Conservation (phyloP, 2,797 vertebrate species). For the Anableps anableps region DNA sequence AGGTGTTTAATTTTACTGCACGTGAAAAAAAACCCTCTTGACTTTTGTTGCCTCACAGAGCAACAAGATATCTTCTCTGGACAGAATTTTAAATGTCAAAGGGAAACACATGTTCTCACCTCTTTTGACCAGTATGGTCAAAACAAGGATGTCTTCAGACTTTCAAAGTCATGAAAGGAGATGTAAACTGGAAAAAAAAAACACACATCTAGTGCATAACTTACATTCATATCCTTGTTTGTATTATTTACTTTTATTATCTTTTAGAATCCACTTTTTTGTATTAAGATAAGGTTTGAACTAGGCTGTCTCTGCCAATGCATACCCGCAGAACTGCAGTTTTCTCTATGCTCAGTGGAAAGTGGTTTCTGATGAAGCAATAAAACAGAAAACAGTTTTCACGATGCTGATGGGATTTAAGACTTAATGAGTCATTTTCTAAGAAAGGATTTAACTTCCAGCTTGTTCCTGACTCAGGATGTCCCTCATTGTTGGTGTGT, state of each 20-base stretch:
- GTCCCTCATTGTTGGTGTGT: background rate
- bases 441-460: constrained; percentile 39
- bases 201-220: background rate
- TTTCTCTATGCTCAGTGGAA: constrained; percentile 44
- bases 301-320: constrained; percentile 9
- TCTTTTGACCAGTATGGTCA: background rate
- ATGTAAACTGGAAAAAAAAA: background rate
- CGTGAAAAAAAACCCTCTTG: background rate
- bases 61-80: background rate
- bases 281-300: constrained; percentile 4
- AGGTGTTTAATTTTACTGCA: background rate
- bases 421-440: constrained; percentile 53
- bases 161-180: background rate
- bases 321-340: background rate
- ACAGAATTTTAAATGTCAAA: background rate
- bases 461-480: constrained; percentile 15
- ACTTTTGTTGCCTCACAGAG: background rate
- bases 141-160: background rate
- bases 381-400: constrained; percentile 25
- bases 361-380: constrained; percentile 46
- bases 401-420: constrained; percentile 32
- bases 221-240: background rate
- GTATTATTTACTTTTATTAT: background rate
- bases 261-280: background rate
- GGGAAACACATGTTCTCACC: background rate